Percentiles rank a stretch among this genome's conserved stretches.
phyloP scores from a whole-genome alignment of 2,797 vertebrate species.

The Myotis daubentonii region DNA sequence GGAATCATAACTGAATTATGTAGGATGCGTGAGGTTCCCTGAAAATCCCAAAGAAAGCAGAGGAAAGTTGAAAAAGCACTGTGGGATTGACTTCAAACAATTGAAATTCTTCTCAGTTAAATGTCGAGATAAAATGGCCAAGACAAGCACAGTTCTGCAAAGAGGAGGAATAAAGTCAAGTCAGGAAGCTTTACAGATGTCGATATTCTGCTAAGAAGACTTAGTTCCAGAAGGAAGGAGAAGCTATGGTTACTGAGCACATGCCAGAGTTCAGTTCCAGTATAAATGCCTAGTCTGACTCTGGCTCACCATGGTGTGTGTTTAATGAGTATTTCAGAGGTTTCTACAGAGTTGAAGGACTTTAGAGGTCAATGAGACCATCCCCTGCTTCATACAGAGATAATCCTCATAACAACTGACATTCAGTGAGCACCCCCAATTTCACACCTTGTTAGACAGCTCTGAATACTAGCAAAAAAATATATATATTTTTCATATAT shows the following conservation, averaged over 20 bases:
- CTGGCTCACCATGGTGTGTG: not conserved
- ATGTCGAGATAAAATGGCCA: slow-evolving; percentile 72
- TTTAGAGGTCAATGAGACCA: not conserved
- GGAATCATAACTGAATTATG: slow-evolving; percentile 60
- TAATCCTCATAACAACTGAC: not conserved
- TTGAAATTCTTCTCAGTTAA: slow-evolving; percentile 80
- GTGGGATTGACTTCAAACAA: slow-evolving; percentile 69
- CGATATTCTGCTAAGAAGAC: slow-evolving; percentile 36
- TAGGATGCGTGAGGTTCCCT: slow-evolving; percentile 41
- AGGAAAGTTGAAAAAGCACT: slow-evolving; percentile 73
- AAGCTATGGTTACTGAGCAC: not conserved
- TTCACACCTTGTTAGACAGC: not conserved
- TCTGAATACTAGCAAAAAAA: not conserved
- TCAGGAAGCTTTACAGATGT: slow-evolving; percentile 60
- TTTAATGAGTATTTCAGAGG: slow-evolving; percentile 47
- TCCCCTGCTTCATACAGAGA: not conserved
- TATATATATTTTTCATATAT: not conserved
- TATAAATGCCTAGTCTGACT: not conserved
- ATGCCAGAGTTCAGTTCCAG: not conserved
- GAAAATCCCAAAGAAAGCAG: slow-evolving; percentile 77
- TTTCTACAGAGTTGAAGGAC: not conserved
- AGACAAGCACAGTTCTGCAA: slow-evolving; percentile 45
- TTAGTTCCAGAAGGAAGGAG: slow-evolving; percentile 67
- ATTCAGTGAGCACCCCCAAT: not conserved
- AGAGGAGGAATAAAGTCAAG: slow-evolving; percentile 65